Conservation (phyloP, 2,888 invertebrate species). For the Leptinotarsa rubiginosa region DNA sequence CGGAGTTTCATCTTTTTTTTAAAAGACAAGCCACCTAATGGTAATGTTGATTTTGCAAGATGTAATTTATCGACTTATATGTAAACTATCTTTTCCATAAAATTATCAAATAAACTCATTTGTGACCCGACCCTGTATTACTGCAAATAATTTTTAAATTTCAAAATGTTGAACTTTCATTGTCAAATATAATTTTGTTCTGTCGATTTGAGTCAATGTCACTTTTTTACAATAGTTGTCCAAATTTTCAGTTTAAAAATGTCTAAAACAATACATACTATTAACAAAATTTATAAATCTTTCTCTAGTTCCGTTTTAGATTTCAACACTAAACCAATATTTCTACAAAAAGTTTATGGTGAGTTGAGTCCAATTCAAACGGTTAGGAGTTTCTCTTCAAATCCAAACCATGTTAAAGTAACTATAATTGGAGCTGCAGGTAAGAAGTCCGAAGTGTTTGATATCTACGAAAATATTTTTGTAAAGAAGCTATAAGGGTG, state of each 20-base stretch:
- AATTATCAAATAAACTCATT: no score
- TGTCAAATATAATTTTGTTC: not conserved
- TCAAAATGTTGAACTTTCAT: no score
- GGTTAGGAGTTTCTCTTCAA: constrained; percentile 29
- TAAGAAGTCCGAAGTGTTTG: constrained; percentile 29
- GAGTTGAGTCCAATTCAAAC: not conserved
- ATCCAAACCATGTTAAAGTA: constrained; percentile 51
- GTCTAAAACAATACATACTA: constrained; percentile 26
- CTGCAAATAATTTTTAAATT: no score
- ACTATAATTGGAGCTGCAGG: constrained; percentile 56
- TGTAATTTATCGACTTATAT: no score
- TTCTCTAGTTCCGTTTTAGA: constrained; percentile 13
- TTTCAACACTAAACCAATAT: not conserved
- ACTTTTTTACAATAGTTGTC: not conserved
- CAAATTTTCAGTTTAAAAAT: constrained; percentile 38
- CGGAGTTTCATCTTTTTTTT: no score
- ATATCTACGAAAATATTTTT: not conserved
- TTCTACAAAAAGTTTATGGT: constrained; percentile 18
- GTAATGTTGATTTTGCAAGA: no score
- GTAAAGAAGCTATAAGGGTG: not conserved
- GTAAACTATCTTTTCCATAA: no score
- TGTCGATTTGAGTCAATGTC: not conserved
- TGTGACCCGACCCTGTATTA: no score
- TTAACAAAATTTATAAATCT: constrained; percentile 28
- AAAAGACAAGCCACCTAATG: no score